phyloP scores from a whole-genome alignment of 2,113 vertebrate species.

The Istiophorus platypterus region DNA sequence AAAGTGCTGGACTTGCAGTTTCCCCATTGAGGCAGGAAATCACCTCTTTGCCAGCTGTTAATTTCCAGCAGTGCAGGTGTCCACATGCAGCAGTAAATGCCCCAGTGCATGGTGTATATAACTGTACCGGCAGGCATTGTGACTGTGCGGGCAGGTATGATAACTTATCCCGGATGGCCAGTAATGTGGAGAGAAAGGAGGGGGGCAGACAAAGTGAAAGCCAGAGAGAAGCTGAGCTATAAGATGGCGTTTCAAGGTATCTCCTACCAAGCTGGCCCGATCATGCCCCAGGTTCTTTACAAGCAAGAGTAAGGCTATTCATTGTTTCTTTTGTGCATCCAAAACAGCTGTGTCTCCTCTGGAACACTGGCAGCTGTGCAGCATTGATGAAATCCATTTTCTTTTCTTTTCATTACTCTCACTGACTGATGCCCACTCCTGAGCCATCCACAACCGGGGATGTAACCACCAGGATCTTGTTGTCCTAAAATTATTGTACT shows the following conservation, averaged over 20 bases:
- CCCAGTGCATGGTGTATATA: conserved; percentile 27
- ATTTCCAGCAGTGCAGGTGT: conserved; percentile 47
- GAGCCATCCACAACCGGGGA: conserved; percentile 36
- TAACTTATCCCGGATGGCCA: conserved; percentile 32
- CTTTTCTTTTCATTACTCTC: conserved; percentile 50
- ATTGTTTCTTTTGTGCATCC: conserved; percentile 56
- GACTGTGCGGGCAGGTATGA: conserved; percentile 52
- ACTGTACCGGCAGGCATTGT: conserved; percentile 29
- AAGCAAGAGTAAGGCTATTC: conserved; percentile 50
- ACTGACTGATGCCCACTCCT: conserved; percentile 47
- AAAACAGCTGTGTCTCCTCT: conserved; percentile 50
- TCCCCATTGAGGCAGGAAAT: conserved; percentile 47
- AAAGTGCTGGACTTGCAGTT: conserved; percentile 67
- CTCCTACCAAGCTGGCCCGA: conserved; percentile 48
- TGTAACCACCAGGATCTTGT: conserved; percentile 34
- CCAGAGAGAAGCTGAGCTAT: conserved; percentile 33
- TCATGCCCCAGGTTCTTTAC: conserved; percentile 34
- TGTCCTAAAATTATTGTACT: conserved; percentile 43
- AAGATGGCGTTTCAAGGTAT: conserved; percentile 35
- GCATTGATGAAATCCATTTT: conserved; percentile 59
- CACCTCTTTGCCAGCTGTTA: conserved; percentile 49
- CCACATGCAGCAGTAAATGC: conserved; percentile 37
- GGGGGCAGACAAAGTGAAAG: conserved; percentile 32
- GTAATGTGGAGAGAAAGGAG: conserved; percentile 1
- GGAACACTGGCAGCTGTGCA: conserved; percentile 32